Evolutionary conservation across 2,113 vertebrate genomes (phyloP), one percentile per base, ranked within the genome.

Genomic region (Eidolon helvum): DNA sequence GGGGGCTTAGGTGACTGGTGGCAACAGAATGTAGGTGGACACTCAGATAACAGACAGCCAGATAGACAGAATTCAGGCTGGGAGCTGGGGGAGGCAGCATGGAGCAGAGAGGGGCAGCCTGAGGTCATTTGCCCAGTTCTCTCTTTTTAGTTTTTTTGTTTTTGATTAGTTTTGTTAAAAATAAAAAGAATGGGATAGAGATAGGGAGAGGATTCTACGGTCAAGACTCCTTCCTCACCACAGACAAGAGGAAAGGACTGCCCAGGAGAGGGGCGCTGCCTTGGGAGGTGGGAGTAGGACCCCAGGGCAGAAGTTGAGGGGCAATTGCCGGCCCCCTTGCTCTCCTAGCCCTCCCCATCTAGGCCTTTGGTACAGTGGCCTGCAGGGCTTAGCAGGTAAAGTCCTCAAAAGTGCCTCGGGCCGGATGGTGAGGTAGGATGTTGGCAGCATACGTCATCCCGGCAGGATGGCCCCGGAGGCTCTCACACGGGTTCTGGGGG

Each of bases 371-470:
- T 98, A 95, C 90, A 83, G 97, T n/a, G 95, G 97, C 96, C 96
- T 95, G 87, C 78, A 15, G 95, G 89, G 90, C 96, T 97, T 99
- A 99, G 99, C 99, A 99, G 97, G 99, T 99, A 99, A 99, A 99
- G 99, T 99, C 99, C 98, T 99, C 99, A 92, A 99, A 99, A 96
- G 99, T 99, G 97, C 99, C 99, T 98, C 99, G 99, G 97, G 98
- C 99, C 0, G 99, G 99, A 98, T 99, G 99, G 91, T 99, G 99
- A 99, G 99, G 99, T 99, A 99, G 99, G 99, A 99, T 99, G 99
- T 99, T 99, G 98, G 99, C 99, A 86, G 99, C 98, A 85, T 99
- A 99, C 7, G 99, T 99, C 96, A 99, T 99, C 88, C 99, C 99
- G 2, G 99, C 99, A 38, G 99, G 99, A 96, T 99, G 99, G n/a